A percentile compares a stretch with the other conserved stretches of the same genome.
Evolutionary conservation across 2,113 vertebrate species (phyloP).

Genomic region (Corythornis cristatus): DNA sequence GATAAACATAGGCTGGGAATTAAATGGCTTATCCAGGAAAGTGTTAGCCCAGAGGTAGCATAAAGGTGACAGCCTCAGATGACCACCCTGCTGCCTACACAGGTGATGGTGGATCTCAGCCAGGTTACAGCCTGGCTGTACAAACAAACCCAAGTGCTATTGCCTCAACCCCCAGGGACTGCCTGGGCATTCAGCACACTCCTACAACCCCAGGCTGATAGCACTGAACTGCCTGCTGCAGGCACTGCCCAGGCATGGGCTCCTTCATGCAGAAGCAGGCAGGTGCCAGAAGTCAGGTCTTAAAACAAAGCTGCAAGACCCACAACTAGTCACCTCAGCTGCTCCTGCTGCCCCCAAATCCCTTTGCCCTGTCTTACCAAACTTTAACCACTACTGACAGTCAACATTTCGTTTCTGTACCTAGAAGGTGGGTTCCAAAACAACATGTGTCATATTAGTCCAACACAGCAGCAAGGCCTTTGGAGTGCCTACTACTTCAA

Average conservation of each 20-base stretch:
- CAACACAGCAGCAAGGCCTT: background rate
- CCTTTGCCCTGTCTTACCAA: background rate
- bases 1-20: background rate
- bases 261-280: background rate
- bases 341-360: background rate
- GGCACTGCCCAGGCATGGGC: rapidly evolving
- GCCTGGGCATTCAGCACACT: background rate
- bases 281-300: background rate
- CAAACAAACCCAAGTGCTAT: background rate
- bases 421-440: background rate
- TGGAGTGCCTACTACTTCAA: background rate
- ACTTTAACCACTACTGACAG: background rate
- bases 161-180: background rate
- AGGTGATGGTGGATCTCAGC: background rate
- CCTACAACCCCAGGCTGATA: no score
- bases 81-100: background rate
- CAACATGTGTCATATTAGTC: background rate
- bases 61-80: background rate
- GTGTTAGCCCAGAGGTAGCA: background rate
- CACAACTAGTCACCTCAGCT: background rate
- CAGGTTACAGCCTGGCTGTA: background rate
- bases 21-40: background rate
- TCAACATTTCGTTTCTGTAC: background rate
- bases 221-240: background rate
- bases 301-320: background rate